These are phyloP conservation scores for Ormyrus rosae DNA, from an alignment of 2,888 invertebrate genomes.

Conservation along the genomic window DNA sequence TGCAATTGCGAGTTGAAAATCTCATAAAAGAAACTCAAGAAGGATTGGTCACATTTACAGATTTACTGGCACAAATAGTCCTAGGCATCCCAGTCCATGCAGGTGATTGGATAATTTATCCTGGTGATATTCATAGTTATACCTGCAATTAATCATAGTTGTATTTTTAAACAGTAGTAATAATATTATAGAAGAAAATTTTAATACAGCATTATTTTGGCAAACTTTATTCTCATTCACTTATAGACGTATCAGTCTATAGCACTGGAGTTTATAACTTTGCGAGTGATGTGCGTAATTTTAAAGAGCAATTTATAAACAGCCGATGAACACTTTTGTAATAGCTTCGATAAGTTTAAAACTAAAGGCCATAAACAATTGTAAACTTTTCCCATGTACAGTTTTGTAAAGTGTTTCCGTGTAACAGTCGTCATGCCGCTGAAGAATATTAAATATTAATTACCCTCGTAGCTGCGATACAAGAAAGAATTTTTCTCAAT, in stretches of 20 bases:
- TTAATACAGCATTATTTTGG: slow-evolving; percentile 28
- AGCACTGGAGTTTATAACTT: not conserved
- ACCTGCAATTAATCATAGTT: not conserved
- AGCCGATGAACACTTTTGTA: too few species aligned
- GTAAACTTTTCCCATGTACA: too few species aligned
- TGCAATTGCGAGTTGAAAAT: not conserved
- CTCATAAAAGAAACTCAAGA: not conserved
- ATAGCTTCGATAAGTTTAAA: too few species aligned
- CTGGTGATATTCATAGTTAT: too few species aligned
- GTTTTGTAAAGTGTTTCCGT: too few species aligned
- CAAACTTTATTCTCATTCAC: not conserved
- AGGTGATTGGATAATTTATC: not conserved
- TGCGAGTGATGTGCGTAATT: too few species aligned
- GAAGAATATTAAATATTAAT: too few species aligned
- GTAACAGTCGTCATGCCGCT: too few species aligned
- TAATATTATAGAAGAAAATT: slow-evolving; percentile 8
- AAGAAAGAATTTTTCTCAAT: not conserved
- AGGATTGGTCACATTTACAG: not conserved
- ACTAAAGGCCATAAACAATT: too few species aligned
- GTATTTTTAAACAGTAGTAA: slow-evolving; percentile 7
- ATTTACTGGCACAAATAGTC: not conserved
- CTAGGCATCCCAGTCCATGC: slow-evolving; percentile 18
- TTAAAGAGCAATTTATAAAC: too few species aligned
- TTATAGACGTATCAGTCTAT: slow-evolving; percentile 14
- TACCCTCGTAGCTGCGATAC: too few species aligned